Base-by-base conservation (phyloP, 2,113 vertebrate species). In the Axis porcinus region DNA sequence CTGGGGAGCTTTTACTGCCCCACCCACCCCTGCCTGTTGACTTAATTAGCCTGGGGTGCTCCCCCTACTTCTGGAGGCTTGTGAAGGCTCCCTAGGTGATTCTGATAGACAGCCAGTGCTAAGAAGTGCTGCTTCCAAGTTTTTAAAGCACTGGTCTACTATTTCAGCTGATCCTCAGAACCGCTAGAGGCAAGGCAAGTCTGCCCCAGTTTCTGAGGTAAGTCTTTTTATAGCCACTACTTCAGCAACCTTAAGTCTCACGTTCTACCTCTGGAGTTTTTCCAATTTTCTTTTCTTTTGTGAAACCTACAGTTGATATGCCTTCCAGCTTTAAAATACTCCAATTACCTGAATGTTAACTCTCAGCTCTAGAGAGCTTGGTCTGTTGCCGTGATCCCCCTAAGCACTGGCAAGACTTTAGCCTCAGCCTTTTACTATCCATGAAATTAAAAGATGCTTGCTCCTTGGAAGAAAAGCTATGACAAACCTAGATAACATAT, bases 141-240 rank as follows among this genome's bases (percentile, higher is more conserved):
- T 58, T 91, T 54, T 28, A 54, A 86, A 95, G 47, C 54, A 30
- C 58, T 17, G 15, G 76, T 45, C 82, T 40, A 57, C 85, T 62
- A 3, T 74, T 70, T 54, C 70, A 7, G 88, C 21, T 8, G n/a
- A 58, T 91, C 64, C 76, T 55, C 28, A 43, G 74, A 25, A 30
- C 36, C 0, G 1, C 94, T 17, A 0, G 0, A 19, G 36, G 95
- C 57, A 79, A 87, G 45, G 57, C 4, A 0, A 64, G 92, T 62
- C 91, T 93, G 97, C 55, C 93, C 97, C 81, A 84, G 89, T 93
- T 98, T 94, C 30, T 27, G 67, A 93, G 94, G 89, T 78, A 79
- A n/a, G 52, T 83, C 97, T 98, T 97, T 97, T 97, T 97, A 97
- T 98, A 98, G 95, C 82, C 78, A 17, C 83, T 79, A 45, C 86